These are phyloP conservation scores for Python bivittatus DNA, from an alignment of 2,113 vertebrate genomes.

Conservation along the genomic window DNA sequence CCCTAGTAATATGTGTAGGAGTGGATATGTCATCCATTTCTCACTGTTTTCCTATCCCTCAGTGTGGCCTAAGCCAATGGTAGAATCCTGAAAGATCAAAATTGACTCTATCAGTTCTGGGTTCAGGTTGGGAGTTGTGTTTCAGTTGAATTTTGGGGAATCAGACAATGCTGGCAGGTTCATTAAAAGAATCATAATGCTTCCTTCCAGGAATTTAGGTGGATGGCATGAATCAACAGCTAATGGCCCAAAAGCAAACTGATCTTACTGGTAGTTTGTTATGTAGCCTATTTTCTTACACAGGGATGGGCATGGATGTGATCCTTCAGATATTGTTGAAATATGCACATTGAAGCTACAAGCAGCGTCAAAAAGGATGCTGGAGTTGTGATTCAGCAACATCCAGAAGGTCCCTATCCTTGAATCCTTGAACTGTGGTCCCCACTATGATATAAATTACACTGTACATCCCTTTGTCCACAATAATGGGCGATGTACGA, in stretches of 20 bases:
- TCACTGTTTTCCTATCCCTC: not conserved
- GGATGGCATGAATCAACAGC: conserved; percentile 36
- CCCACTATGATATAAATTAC: not conserved
- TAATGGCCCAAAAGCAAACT: not conserved
- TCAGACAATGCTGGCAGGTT: not conserved
- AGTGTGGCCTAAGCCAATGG: not conserved
- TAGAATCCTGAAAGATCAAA: not conserved
- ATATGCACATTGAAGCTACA: not conserved
- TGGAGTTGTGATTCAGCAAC: not conserved
- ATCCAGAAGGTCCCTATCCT: not conserved
- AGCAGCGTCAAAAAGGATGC: not conserved
- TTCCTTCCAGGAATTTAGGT: not conserved
- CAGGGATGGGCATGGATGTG: not conserved
- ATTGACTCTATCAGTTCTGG: not conserved
- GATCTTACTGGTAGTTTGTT: not conserved
- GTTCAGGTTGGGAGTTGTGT: not conserved
- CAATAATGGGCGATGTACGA: too few relatives aligned
- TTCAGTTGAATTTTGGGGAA: not conserved
- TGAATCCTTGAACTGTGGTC: not conserved
- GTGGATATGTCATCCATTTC: not conserved
- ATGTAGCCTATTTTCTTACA: not conserved
- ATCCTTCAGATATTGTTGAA: not conserved
- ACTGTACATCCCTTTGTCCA: not conserved
- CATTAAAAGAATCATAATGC: conserved; percentile 38
- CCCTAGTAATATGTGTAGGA: not conserved